Evolutionary conservation across 37 sponge, comb jelly and placozoan genomes (phyloP), one percentile per base, ranked within the genome.

Genomic region (Corticium candelabrum): DNA sequence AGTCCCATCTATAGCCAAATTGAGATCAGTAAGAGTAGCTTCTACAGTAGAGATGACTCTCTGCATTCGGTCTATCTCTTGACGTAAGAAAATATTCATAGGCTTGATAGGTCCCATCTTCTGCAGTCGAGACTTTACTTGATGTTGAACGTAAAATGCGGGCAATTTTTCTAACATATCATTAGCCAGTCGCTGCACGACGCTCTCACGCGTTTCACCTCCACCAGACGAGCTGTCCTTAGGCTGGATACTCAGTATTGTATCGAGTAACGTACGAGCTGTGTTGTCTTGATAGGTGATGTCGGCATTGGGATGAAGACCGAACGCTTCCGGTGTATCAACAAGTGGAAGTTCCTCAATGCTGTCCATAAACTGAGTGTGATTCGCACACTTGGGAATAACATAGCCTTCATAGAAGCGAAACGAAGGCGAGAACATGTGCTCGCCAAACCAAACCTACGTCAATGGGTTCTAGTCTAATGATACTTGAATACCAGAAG

Each of bases 41-140:
- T 94, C 81, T 7, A 99, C 95, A 15, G 83, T 74, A 3, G 77
- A 57, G 68, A 94, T 99, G 74, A 99, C 99, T 32, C 96, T 81
- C 86, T 99, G 96, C 99, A 99, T 99, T 32, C 93, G 84, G 41
- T 99, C 96, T 39, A 99, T 92, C 87, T 99, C 99, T 40, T 99
- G 99, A 21, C 91, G 85, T 70, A 99, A 86, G 91, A 99, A 99
- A 41, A 99, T 99, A 83, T 99, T 99, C 93, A 99, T 94, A 7
- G 99, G 96, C 75, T 93, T 88, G 38, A 99, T 86, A 57, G 87
- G 85, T 30, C 91, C 91, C 99, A 99, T 99, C 80, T 88, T 87
- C 37, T 92, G 81, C 7, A 99, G 88, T 79, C 86, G 79, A 2
- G 87, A 93, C 35, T 71, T 79, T 35, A 96, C 96, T 79, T 99